Percentiles rank a stretch among this genome's conserved stretches.
These are phyloP conservation scores for Saccopteryx bilineata DNA, from an alignment of 2,113 vertebrate genomes.

Conservation along the genomic window DNA sequence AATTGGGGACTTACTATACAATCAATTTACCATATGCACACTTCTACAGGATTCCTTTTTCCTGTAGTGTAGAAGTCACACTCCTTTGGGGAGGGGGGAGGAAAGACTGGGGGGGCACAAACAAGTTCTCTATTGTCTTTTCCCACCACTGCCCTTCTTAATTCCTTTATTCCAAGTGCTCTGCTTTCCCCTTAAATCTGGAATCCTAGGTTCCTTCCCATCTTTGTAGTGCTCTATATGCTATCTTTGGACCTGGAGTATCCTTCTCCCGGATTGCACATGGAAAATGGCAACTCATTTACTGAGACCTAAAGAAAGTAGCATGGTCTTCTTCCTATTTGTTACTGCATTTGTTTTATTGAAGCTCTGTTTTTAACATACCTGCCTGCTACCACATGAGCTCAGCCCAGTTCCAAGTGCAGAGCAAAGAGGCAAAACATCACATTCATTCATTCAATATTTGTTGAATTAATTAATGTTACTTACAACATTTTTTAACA, in stretches of 20 bases:
- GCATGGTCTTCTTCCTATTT: background rate
- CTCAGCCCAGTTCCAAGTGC: background rate
- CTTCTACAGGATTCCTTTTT: background rate
- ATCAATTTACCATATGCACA: background rate
- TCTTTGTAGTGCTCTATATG: background rate
- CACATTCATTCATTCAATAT: background rate
- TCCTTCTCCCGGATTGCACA: background rate
- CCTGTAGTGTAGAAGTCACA: background rate
- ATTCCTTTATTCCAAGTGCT: background rate
- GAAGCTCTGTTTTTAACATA: background rate
- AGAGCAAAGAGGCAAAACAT: background rate
- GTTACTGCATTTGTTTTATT: background rate
- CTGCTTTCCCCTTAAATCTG: background rate
- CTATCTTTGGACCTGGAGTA: background rate
- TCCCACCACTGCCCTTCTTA: background rate
- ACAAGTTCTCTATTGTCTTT: background rate
- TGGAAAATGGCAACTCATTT: background rate
- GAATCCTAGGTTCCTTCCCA: background rate
- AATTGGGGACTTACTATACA: background rate
- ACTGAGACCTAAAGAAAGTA: background rate
- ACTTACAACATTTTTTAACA: conserved; percentile 65
- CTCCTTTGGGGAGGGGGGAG: background rate
- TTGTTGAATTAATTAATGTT: background rate
- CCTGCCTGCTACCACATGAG: background rate
- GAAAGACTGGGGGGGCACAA: background rate